Conservation (phyloP, 2,888 invertebrate species). For the Eilema griseolum region DNA sequence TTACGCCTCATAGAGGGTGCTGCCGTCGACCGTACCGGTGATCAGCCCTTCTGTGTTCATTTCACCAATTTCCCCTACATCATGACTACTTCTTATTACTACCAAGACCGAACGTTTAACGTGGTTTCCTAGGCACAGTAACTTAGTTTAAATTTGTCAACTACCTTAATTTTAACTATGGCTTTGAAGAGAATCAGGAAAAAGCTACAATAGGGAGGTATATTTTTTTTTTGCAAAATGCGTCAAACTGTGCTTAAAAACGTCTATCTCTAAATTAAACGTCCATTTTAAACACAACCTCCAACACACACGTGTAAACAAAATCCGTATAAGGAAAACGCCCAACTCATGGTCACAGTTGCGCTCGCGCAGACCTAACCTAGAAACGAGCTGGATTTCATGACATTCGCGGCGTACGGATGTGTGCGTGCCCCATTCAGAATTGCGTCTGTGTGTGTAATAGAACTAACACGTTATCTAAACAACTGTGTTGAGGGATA, state of each 20-base stretch:
- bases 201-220: no score
- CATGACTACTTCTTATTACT: no score
- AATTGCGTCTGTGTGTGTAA: slow-evolving; percentile 57
- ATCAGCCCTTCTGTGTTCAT: no score
- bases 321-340: slow-evolving; percentile 24
- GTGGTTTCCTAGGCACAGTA: no score
- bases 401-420: slow-evolving; percentile 73
- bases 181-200: no score
- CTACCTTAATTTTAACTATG: no score
- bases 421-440: slow-evolving; percentile 71
- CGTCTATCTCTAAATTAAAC: not conserved
- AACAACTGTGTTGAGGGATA: slow-evolving; percentile 43
- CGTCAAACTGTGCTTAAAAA: not conserved
- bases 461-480: slow-evolving; percentile 58
- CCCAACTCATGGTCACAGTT: slow-evolving; percentile 61
- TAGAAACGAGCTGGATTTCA: slow-evolving; percentile 84
- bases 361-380: slow-evolving; percentile 83
- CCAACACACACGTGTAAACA: slow-evolving; percentile 28
- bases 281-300: not conserved
- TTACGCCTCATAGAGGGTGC: no score
- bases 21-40: no score
- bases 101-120: no score
- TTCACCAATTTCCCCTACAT: no score
- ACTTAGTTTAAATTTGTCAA: no score
- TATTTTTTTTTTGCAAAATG: no score